These are phyloP conservation scores for Harmothoe impar DNA, from an alignment of 2,888 invertebrate species.

Conservation along the genomic window DNA sequence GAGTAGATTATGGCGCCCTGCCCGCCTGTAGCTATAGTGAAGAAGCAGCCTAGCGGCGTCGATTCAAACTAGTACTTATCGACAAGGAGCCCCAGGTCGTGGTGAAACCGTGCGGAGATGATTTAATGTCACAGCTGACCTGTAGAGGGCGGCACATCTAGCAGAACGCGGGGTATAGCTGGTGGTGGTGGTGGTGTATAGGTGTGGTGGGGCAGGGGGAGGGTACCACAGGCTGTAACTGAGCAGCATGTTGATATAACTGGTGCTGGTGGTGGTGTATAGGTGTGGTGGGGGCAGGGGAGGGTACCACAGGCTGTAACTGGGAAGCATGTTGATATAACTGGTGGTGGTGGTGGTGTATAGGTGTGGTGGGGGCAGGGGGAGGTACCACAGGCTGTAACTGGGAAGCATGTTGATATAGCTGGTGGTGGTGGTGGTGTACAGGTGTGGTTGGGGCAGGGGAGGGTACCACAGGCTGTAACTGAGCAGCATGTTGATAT, in stretches of 20 bases:
- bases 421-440: too few relatives aligned
- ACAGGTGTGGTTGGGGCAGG: neutral
- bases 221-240: neutral
- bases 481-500: neutral
- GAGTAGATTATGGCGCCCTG: too few relatives aligned
- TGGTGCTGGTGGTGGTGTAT: too few relatives aligned
- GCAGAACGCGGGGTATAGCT: neutral
- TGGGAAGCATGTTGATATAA: neutral
- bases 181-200: neutral
- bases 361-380: neutral
- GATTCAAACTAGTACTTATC: neutral
- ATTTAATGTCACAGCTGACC: constrained; percentile 42
- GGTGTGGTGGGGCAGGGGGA: neutral
- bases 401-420: too few relatives aligned
- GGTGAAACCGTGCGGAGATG: neutral
- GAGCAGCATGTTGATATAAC: too few relatives aligned
- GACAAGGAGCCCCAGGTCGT: neutral
- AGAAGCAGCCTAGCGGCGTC: neutral
- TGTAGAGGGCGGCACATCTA: neutral
- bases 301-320: neutral
- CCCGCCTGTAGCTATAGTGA: too few relatives aligned
- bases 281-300: neutral
- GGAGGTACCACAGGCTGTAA: neutral
- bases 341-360: neutral
- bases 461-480: neutral